Evolutionary conservation across 2,888 invertebrate genomes (phyloP), one percentile per base, ranked within the genome.

Genomic region (Aspidiotus rigidus): DNA sequence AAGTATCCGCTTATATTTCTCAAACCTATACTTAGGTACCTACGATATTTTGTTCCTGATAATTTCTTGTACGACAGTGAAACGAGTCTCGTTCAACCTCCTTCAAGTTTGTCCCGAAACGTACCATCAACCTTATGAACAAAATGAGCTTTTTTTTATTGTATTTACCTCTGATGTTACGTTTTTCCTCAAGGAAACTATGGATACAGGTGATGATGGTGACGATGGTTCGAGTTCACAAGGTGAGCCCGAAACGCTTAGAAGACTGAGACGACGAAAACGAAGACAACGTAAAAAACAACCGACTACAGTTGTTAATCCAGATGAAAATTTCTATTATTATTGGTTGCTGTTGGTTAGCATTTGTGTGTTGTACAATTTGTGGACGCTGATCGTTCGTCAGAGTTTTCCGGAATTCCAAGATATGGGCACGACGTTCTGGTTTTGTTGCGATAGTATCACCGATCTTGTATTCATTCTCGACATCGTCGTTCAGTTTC

Each of bases 241-340:
- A 80, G 83, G 17, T 82, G 83, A 70, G 81, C 83, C 71, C 82
- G 84, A 73, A 28, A 83, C 74, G 78, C 81, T 66, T 74, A 39
- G 62, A 39, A 55, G 54, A 54, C 40, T 69, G 40, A 16, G 69
- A 15, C 78, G n/a, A 78, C 80, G 73, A 72, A 80, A 86, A 70
- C 81, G 87, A 72, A 81, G 88, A 70, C 81, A 88, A 73, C 83
- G 84, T 71, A 84, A 88, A 71, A 84, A 75, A 69, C 88, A 85
- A 71, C 89, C 90, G 2, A 83, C 86, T 67, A 86, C 87, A 39
- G 93, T 96, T 66, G 89, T 96, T 74, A 94, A 95, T 80, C 95
- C 95, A 0, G 94, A 96, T 80, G 93, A 93, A 76, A 93, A 92
- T 79, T 90, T 93, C 80, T 93, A 93, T 82, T 96, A 94, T 81